Conservation (phyloP, 2,113 vertebrate species). For the Erythrolamprus reginae region DNA sequence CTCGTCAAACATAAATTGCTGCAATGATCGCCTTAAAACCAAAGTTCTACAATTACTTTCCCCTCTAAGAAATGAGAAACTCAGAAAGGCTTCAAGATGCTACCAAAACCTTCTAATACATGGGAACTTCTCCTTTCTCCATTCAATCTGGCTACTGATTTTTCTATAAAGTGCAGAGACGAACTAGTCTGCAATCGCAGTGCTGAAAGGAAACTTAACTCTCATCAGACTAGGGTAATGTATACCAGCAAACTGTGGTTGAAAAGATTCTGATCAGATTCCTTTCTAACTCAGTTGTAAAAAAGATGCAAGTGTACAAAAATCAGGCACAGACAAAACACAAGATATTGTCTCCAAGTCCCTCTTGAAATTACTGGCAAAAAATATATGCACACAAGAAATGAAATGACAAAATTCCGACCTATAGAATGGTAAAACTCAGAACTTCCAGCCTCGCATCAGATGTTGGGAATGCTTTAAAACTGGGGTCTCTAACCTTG, state of each 20-base stretch:
- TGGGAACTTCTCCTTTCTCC: neutral
- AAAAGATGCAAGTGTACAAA: neutral
- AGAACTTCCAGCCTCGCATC: neutral
- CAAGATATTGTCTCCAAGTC: neutral
- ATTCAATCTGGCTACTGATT: neutral
- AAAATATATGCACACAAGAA: neutral
- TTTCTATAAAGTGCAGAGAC: neutral
- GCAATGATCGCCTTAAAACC: constrained; percentile 61
- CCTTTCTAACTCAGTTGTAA: neutral
- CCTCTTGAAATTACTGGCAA: neutral
- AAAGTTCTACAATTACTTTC: constrained; percentile 13
- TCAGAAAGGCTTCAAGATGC: constrained; percentile 28
- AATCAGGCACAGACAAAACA: neutral
- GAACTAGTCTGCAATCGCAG: neutral
- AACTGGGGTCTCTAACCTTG: too few species aligned
- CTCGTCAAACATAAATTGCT: constrained; percentile 28
- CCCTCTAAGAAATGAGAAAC: constrained; percentile 48
- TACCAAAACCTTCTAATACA: constrained; percentile 11
- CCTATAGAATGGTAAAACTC: neutral
- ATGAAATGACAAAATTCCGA: neutral
- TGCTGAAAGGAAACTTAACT: neutral
- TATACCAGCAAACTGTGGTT: neutral
- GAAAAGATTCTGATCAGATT: neutral
- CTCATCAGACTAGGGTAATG: neutral
- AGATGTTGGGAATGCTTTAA: neutral